A percentile compares a stretch with the other conserved stretches of the same genome.
phyloP scores from a whole-genome alignment of 1,140 invertebrate genomes.

The Phocides pigmalion region DNA sequence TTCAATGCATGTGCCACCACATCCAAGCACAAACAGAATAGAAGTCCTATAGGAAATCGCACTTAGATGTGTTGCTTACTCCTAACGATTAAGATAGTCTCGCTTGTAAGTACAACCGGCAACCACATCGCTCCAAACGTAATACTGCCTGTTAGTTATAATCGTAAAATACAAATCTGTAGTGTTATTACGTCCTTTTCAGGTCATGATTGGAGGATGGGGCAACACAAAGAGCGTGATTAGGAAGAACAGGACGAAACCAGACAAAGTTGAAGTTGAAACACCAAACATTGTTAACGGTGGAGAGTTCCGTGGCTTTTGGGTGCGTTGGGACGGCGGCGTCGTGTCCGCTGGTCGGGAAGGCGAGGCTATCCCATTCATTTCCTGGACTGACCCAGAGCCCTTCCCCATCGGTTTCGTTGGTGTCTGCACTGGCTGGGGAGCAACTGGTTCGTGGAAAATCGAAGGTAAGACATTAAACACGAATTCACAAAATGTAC shows the following conservation, averaged over 20 bases:
- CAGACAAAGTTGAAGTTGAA: conserved; percentile 89
- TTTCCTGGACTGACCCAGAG: conserved; percentile 88
- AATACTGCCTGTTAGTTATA: too few species aligned
- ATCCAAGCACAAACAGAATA: too few species aligned
- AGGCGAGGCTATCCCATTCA: conserved; percentile 88
- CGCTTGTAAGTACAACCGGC: too few species aligned
- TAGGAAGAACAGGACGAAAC: conserved; percentile 90
- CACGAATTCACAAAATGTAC: conserved; percentile 57
- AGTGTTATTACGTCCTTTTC: conserved; percentile 36
- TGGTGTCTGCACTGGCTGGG: conserved; percentile 94
- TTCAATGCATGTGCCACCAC: too few species aligned
- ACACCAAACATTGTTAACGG: conserved; percentile 88
- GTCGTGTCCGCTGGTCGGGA: conserved; percentile 88
- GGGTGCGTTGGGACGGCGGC: conserved; percentile 91
- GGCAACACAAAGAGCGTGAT: conserved; percentile 92
- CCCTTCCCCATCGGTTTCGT: conserved; percentile 88
- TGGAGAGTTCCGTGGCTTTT: conserved; percentile 91
- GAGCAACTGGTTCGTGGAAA: conserved; percentile 91
- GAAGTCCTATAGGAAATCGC: neutral
- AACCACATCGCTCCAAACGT: too few species aligned
- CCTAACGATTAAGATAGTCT: too few species aligned
- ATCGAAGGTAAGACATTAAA: conserved; percentile 87
- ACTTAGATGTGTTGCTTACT: too few species aligned
- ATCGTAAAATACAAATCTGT: too few species aligned
- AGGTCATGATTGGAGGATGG: conserved; percentile 94